Base-by-base conservation (phyloP, 2,797 vertebrate genomes). In the Lophura swinhoii region DNA sequence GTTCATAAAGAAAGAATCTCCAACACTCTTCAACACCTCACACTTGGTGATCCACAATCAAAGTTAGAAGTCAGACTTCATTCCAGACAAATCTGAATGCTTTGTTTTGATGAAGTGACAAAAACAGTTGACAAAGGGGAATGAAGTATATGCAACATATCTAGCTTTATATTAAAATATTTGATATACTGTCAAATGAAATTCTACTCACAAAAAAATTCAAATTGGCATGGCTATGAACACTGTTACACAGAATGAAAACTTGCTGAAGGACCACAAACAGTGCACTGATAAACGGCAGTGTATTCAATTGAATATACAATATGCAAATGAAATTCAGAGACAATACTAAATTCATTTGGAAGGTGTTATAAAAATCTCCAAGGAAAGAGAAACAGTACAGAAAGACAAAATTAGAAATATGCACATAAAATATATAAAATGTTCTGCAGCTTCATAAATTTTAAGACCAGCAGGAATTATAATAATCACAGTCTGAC, bases 221-320 rank as follows among this genome's bases (percentile, higher is more conserved):
- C 90, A 97, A 93, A 97, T 94, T 97, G 95, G 70, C 94, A 94
- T 94, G 88, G 75, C 93, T 97, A 94, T 90, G 94, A 97, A 94
- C 92, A 91, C 84, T 96, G 96, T 96, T 91, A 95, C 62, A 87
- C 35, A 94, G 93, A 96, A 92, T 94, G 93, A 97, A 97, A 97
- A 95, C 91, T 93, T 91, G 85, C 87, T 95, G 94, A 96, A 96
- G 94, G 90, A 92, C 86, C 95, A 87, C 92, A 97, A 96, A 95
- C 87, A 93, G 84, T 79, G 85, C 90, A 82, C 37, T 90, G 95
- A 95, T 91, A 96, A 97, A 97, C 49, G 71, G 68, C 58, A 82
- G 68, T 83, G 69, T 76, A 91, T 87, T 91, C 94, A 90, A 73
- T 43, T 68, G 79, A 86, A 71, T 85, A 94, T 71, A 80, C 73